Evolutionary conservation across 2,888 invertebrate species (phyloP).

Genomic region (Hybos culiciformis): DNA sequence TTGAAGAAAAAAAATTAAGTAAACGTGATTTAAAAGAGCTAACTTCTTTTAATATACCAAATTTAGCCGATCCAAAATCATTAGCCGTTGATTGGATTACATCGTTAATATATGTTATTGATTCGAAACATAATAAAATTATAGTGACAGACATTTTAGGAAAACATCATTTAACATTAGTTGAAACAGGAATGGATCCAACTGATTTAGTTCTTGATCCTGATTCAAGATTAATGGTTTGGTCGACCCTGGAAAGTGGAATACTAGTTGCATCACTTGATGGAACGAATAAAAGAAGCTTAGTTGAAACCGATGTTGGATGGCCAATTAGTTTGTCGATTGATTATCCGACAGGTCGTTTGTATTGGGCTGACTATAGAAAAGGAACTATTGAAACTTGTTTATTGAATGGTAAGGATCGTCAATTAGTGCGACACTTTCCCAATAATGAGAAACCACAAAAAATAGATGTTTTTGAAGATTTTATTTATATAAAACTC

Average conservation of each 20-base stretch:
- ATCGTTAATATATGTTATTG: constrained; percentile 55
- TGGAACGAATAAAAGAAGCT: constrained; percentile 42
- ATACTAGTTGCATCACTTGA: constrained; percentile 53
- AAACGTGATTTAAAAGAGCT: background rate
- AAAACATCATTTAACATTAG: constrained; percentile 28
- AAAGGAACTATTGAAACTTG: constrained; percentile 55
- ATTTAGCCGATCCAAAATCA: constrained; percentile 53
- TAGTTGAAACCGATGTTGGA: constrained; percentile 47
- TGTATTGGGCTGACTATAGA: constrained; percentile 80
- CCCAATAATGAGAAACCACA: constrained; percentile 46
- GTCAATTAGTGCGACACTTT: constrained; percentile 45
- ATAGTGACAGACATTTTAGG: constrained; percentile 33
- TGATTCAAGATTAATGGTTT: constrained; percentile 48
- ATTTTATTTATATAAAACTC: constrained; percentile 51
- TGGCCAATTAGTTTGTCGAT: constrained; percentile 67
- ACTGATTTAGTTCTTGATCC: constrained; percentile 57
- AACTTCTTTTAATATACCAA: constrained; percentile 34
- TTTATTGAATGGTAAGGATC: constrained; percentile 51
- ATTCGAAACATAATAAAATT: constrained; percentile 36
- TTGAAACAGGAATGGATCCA: constrained; percentile 45
- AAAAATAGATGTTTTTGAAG: constrained; percentile 61
- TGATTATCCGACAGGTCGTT: constrained; percentile 54
- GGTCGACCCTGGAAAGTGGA: constrained; percentile 59
- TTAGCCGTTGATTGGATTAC: constrained; percentile 60
- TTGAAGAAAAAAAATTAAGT: no score